These are phyloP conservation scores for Caenorhabditis parvicauda DNA, from an alignment of 2,888 invertebrate genomes.

Conservation along the genomic window DNA sequence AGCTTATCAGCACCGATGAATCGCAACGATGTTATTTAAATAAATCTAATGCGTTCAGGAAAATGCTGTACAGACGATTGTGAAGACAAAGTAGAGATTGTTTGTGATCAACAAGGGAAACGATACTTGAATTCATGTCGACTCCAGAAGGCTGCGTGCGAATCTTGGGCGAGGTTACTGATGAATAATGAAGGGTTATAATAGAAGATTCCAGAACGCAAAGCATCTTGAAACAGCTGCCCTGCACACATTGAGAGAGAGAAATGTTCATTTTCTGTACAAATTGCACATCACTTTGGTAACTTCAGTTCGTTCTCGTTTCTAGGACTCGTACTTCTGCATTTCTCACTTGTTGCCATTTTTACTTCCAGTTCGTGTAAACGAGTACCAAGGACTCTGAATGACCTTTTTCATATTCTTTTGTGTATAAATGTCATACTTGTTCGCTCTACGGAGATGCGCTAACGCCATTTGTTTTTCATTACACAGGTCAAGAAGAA, in stretches of 20 bases:
- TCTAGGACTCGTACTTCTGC: slow-evolving; percentile 30
- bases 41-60: slow-evolving; percentile 16
- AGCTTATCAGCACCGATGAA: no score
- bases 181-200: not conserved
- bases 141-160: slow-evolving; percentile 36
- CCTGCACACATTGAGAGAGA: no score
- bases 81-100: slow-evolving; percentile 26
- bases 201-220: slow-evolving; percentile 11
- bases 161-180: slow-evolving; percentile 26
- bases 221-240: slow-evolving; percentile 24
- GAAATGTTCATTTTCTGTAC: no score
- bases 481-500: slow-evolving; percentile 79
- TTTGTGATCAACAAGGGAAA: slow-evolving; percentile 46
- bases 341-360: slow-evolving; percentile 17
- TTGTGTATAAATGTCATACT: slow-evolving; percentile 66
- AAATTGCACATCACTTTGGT: no score
- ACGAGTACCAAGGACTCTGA: slow-evolving; percentile 77
- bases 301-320: slow-evolving; percentile 8
- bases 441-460: slow-evolving; percentile 83
- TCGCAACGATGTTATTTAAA: no score
- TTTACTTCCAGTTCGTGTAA: slow-evolving; percentile 76
- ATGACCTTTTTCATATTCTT: no score
- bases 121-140: slow-evolving; percentile 39
- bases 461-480: slow-evolving; percentile 81
- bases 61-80: slow-evolving; percentile 42